A percentile compares a stretch with the other conserved stretches of the same genome.
These are phyloP conservation scores for Cataglyphis livida DNA, from an alignment of 2,888 invertebrate species.

Conservation along the genomic window DNA sequence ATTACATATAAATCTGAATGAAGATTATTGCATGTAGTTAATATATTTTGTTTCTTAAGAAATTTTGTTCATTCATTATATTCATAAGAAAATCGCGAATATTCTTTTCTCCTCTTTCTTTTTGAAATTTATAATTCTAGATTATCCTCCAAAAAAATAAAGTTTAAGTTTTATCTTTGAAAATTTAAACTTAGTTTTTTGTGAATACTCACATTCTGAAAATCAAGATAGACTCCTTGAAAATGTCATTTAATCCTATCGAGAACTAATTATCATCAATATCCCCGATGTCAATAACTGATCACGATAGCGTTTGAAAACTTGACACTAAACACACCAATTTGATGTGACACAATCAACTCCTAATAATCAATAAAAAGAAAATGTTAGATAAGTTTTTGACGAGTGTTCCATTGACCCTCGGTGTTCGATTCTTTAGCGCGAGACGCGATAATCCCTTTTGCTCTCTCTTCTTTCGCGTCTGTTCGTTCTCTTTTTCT, in stretches of 20 bases:
- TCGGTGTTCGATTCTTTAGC: constrained; percentile 11
- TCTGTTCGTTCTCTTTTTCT: constrained; percentile 11
- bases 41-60: neutral
- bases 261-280: neutral
- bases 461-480: neutral
- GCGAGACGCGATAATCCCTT: constrained; percentile 15
- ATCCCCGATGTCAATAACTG: neutral
- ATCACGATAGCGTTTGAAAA: constrained; percentile 7
- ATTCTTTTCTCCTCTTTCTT: neutral
- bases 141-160: neutral
- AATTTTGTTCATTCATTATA: neutral
- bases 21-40: constrained; percentile 16
- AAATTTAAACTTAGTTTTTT: neutral
- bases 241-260: constrained; percentile 47
- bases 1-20: neutral
- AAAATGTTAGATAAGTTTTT: neutral
- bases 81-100: neutral
- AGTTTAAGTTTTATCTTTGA: neutral
- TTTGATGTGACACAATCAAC: neutral
- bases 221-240: constrained; percentile 21
- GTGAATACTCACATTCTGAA: constrained; percentile 37
- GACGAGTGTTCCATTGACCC: neutral
- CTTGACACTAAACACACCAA: constrained; percentile 8
- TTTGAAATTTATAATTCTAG: neutral
- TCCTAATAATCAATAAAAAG: neutral